Conservation (phyloP, 35 echinoderm and acorn worm genomes). For the Lytechinus variegatus region DNA sequence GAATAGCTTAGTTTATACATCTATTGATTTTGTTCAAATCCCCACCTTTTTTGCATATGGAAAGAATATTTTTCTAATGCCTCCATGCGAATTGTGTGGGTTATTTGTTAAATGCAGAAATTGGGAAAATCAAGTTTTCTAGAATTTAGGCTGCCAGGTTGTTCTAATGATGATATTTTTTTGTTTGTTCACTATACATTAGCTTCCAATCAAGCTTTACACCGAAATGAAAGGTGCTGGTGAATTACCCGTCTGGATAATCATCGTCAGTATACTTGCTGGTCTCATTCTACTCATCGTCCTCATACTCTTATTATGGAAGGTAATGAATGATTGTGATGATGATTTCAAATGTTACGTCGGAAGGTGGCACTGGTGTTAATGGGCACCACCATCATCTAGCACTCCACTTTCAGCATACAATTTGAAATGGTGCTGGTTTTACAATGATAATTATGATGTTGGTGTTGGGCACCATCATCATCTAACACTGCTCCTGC, state of each 20-base stretch:
- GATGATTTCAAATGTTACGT: background rate
- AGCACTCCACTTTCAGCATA: too few relatives aligned
- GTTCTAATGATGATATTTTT: background rate
- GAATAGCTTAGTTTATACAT: background rate
- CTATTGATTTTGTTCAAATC: background rate
- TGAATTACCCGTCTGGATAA: conserved; percentile 30
- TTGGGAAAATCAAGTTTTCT: too few relatives aligned
- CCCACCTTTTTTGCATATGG: background rate
- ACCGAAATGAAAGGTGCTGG: background rate
- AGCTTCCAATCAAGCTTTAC: conserved; percentile 37
- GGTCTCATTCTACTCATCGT: conserved; percentile 24
- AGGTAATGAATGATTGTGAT: background rate
- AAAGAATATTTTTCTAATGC: background rate
- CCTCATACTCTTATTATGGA: conserved; percentile 29
- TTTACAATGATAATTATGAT: background rate
- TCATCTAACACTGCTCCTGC: too few relatives aligned
- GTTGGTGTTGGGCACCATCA: background rate
- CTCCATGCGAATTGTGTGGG: background rate
- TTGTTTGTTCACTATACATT: conserved; percentile 8
- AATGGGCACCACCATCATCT: background rate
- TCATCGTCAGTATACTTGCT: conserved; percentile 38
- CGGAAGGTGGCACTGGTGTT: background rate
- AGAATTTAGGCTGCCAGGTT: too few relatives aligned
- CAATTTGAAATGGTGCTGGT: background rate
- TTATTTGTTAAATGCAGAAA: background rate